Conservation (phyloP, 2,888 invertebrate species). For the Tiphia femorata region DNA sequence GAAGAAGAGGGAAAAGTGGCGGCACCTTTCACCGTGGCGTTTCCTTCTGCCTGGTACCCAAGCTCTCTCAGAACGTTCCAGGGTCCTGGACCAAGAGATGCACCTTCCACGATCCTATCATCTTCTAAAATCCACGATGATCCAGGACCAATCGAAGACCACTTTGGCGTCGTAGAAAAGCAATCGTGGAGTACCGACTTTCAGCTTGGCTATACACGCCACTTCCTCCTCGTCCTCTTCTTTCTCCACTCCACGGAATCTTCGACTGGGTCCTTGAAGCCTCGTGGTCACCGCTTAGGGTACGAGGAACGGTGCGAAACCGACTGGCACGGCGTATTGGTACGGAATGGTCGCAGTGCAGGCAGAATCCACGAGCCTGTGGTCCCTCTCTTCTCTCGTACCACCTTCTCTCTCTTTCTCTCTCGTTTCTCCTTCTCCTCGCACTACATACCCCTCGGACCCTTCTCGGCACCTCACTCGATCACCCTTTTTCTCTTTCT, state of each 20-base stretch:
- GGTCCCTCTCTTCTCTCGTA: constrained; percentile 36
- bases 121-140: not conserved
- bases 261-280: no score
- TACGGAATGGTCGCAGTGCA: constrained; percentile 47
- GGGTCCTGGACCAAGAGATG: no score
- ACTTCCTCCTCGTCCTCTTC: not conserved
- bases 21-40: not conserved
- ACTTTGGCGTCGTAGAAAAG: no score
- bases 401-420: constrained; percentile 24
- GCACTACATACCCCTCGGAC: no score
- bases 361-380: constrained; percentile 44
- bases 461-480: no score
- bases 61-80: not conserved
- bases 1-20: not conserved
- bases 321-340: constrained; percentile 45
- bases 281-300: not conserved
- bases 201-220: no score
- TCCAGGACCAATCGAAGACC: not conserved
- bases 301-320: constrained; percentile 35
- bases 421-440: not conserved
- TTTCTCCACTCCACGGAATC: no score
- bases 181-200: no score
- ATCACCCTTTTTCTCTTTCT: constrained; percentile 22
- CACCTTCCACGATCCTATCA: no score
- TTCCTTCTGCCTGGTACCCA: not conserved